Conservation (phyloP, 2,797 vertebrate species). For the Harpagifer antarcticus region DNA sequence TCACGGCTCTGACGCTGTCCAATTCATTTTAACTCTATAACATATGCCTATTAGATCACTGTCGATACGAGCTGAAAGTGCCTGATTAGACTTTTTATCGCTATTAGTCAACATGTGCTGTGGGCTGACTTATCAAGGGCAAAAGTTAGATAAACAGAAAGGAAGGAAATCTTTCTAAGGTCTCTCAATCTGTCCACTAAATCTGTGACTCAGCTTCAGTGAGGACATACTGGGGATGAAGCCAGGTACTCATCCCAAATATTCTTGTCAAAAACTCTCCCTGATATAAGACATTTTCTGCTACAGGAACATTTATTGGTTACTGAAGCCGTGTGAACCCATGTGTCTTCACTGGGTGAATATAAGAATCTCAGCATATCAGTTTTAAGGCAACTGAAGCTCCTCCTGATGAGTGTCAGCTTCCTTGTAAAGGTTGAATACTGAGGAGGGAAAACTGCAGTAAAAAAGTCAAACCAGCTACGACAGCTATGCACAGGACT, state of each 20-base stretch:
- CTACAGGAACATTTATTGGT: constrained; percentile 59
- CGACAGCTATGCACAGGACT: constrained; percentile 42
- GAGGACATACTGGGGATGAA: constrained; percentile 57
- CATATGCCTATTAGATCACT: constrained; percentile 74
- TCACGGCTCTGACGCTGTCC: constrained; percentile 67
- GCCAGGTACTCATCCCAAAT: constrained; percentile 69
- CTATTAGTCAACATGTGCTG: constrained; percentile 67
- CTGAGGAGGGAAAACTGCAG: constrained; percentile 36
- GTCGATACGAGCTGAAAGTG: constrained; percentile 51
- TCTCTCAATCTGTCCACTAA: constrained; percentile 32
- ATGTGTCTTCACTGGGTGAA: constrained; percentile 53
- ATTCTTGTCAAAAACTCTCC: constrained; percentile 67
- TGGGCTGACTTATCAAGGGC: constrained; percentile 59
- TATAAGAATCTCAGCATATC: constrained; percentile 55
- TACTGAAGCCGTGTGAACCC: constrained; percentile 63
- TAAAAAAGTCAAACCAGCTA: constrained; percentile 63
- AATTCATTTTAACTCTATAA: constrained; percentile 77
- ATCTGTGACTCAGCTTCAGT: constrained; percentile 66
- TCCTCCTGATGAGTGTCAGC: constrained; percentile 57
- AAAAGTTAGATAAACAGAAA: constrained; percentile 70
- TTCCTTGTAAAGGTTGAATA: constrained; percentile 46
- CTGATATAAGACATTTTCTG: constrained; percentile 78
- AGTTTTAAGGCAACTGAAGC: constrained; percentile 63
- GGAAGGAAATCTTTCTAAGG: constrained; percentile 35
- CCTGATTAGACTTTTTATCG: constrained; percentile 72